Evolutionary conservation across 2,113 vertebrate species (phyloP).

Genomic region (Cromileptes altivelis): DNA sequence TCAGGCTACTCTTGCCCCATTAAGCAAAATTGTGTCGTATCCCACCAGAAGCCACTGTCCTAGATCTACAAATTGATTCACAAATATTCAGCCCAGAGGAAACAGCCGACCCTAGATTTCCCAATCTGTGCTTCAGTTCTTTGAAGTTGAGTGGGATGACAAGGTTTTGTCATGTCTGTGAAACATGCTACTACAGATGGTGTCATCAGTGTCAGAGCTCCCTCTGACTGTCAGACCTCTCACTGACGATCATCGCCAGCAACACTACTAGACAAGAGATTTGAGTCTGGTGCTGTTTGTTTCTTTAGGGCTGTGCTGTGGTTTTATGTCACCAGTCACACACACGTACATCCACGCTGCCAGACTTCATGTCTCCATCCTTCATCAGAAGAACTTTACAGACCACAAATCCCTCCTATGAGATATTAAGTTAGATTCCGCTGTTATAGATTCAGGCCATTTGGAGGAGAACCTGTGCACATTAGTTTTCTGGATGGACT

Average conservation of each 20-base stretch:
- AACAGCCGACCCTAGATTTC: neutral
- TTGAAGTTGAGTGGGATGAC: conserved; percentile 30
- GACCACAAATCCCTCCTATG: conserved; percentile 25
- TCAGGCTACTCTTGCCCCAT: neutral
- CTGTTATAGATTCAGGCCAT: conserved; percentile 40
- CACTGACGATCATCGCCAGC: conserved; percentile 18
- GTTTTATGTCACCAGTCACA: conserved; percentile 14
- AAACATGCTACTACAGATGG: conserved; percentile 23
- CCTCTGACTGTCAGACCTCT: conserved; percentile 39
- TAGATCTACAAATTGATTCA: conserved; percentile 19
- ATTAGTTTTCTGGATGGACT: conserved; percentile 52
- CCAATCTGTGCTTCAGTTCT: neutral
- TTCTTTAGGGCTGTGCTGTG: conserved; percentile 1
- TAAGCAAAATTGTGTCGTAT: neutral
- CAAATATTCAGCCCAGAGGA: conserved; percentile 4
- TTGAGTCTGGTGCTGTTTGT: conserved; percentile 37
- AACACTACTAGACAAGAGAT: conserved; percentile 27
- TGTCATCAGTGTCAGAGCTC: conserved; percentile 40
- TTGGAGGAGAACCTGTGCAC: conserved; percentile 38
- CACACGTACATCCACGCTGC: neutral
- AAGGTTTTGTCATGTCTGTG: conserved; percentile 45
- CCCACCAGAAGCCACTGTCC: conserved; percentile 2
- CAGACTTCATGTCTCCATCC: conserved; percentile 19
- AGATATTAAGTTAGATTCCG: conserved; percentile 34
- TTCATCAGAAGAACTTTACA: conserved; percentile 36